Percentiles rank a stretch among this genome's conserved stretches.
Evolutionary conservation across 2,888 invertebrate species (phyloP).

Genomic region (Monochamus alternatus): DNA sequence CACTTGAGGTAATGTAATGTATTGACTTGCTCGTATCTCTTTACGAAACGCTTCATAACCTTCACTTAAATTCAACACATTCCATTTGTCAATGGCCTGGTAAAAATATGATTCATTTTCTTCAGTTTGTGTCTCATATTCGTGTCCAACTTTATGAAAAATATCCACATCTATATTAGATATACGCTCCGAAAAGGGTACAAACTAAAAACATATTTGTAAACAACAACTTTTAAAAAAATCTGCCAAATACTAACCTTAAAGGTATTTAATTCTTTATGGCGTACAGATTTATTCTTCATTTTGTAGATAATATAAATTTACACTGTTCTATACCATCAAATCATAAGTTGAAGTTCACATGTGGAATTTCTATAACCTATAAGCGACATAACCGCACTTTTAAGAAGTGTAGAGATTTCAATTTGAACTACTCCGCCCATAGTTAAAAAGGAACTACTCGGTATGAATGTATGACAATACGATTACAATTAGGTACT

Average conservation of each 20-base stretch:
- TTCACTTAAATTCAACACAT: slow-evolving; percentile 88
- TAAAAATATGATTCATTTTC: slow-evolving; percentile 86
- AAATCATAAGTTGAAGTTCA: neutral
- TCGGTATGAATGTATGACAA: neutral
- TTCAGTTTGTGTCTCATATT: slow-evolving; percentile 79
- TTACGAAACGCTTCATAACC: slow-evolving; percentile 85
- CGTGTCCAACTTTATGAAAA: slow-evolving; percentile 87
- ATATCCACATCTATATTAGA: slow-evolving; percentile 90
- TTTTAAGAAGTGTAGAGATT: neutral
- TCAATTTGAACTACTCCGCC: no score
- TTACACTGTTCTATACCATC: neutral
- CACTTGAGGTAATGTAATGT: slow-evolving; percentile 89
- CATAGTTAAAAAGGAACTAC: no score
- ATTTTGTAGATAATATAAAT: slow-evolving; percentile 65
- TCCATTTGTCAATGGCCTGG: slow-evolving; percentile 91
- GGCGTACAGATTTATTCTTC: slow-evolving; percentile 82
- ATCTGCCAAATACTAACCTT: slow-evolving; percentile 73
- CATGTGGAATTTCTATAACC: neutral
- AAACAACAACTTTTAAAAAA: slow-evolving; percentile 14
- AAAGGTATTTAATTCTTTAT: slow-evolving; percentile 85
- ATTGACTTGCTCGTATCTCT: slow-evolving; percentile 77
- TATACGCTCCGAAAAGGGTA: slow-evolving; percentile 90
- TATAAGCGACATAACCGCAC: neutral
- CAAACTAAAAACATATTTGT: slow-evolving; percentile 76
- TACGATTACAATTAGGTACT: no score